Percentiles rank a stretch among this genome's conserved stretches.
Conservation (phyloP, 2,113 vertebrate species). For the Pampusana beccarii region DNA sequence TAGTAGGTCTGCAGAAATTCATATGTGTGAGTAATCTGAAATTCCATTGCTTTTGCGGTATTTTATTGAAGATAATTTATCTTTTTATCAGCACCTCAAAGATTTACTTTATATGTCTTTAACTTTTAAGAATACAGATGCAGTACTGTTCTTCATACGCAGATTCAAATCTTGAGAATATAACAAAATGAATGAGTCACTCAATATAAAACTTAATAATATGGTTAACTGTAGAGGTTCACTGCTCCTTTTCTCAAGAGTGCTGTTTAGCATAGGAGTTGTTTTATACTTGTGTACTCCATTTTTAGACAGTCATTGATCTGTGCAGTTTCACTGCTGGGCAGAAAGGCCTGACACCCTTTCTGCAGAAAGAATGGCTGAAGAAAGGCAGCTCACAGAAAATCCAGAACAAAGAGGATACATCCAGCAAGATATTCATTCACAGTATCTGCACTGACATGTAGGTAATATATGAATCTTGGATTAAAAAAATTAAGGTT, state of each 20-base stretch:
- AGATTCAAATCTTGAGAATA: neutral
- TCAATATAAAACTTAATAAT: neutral
- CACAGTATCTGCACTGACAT: neutral
- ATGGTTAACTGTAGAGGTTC: neutral
- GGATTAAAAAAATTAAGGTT: neutral
- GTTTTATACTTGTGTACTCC: neutral
- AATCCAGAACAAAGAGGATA: neutral
- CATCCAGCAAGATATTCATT: neutral
- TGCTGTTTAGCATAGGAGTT: neutral
- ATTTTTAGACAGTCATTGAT: neutral
- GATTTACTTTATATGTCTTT: neutral
- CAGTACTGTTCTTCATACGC: neutral
- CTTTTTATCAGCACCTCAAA: neutral
- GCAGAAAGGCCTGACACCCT: neutral
- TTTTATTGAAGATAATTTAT: neutral
- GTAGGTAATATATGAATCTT: neutral
- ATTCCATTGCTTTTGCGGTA: neutral
- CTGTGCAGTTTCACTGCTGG: neutral
- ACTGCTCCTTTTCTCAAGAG: neutral
- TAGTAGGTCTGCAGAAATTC: neutral
- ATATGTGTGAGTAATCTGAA: neutral
- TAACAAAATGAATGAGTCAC: neutral
- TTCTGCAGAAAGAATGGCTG: neutral
- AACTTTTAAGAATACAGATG: neutral
- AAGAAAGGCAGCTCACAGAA: neutral